Percentiles rank a stretch among this genome's conserved stretches.
These are phyloP conservation scores for Labia minor DNA, from an alignment of 2,888 invertebrate species.

Conservation along the genomic window DNA sequence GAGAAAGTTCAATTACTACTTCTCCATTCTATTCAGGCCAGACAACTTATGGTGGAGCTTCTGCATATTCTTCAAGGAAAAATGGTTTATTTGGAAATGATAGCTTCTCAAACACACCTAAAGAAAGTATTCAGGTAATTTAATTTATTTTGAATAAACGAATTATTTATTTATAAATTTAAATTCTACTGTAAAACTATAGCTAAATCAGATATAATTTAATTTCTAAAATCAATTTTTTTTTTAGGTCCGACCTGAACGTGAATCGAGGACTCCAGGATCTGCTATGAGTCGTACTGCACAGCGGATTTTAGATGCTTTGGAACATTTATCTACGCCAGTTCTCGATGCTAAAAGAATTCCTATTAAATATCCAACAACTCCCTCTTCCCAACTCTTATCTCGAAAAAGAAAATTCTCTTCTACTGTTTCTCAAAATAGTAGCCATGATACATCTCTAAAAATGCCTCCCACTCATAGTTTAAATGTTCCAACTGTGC, in stretches of 20 bases:
- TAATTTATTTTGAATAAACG: not conserved
- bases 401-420: slow-evolving; percentile 34
- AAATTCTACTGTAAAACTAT: not conserved
- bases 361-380: slow-evolving; percentile 37
- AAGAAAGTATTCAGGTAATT: slow-evolving; percentile 16
- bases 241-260: slow-evolving; percentile 9
- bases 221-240: too few species aligned
- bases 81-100: slow-evolving; percentile 18
- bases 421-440: not conserved
- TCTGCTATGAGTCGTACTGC: slow-evolving; percentile 59
- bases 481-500: slow-evolving; percentile 50
- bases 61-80: slow-evolving; percentile 38
- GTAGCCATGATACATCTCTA: not conserved
- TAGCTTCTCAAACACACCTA: not conserved
- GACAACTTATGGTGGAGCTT: slow-evolving; percentile 65
- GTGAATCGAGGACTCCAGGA: not conserved
- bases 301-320: slow-evolving; percentile 61
- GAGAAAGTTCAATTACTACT: slow-evolving; percentile 27
- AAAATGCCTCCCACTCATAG: slow-evolving; percentile 1
- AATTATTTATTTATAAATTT: not conserved
- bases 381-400: slow-evolving; percentile 14
- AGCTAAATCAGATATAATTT: too few species aligned
- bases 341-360: slow-evolving; percentile 67
- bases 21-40: slow-evolving; percentile 68
- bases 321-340: slow-evolving; percentile 74